Conservation (phyloP, 2,888 invertebrate species). For the Bimastos eiseni region DNA sequence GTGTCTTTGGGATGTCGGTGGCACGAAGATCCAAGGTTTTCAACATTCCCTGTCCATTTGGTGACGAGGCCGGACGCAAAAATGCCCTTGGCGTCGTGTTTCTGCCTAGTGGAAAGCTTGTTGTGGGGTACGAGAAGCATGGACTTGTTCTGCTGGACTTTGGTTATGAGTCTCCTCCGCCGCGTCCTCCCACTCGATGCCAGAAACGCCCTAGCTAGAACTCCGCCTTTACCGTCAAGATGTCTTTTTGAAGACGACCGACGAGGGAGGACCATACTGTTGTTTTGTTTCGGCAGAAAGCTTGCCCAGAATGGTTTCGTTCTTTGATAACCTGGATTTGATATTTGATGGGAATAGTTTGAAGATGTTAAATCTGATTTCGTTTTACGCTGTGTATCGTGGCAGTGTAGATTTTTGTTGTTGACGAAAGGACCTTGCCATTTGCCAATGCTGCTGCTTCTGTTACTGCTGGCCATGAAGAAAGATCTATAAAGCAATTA, state of each 20-base stretch:
- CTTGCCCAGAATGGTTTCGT: neutral
- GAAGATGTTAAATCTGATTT: neutral
- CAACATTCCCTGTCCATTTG: conserved; percentile 44
- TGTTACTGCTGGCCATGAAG: neutral
- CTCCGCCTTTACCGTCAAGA: neutral
- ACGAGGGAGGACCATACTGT: neutral
- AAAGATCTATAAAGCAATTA: neutral
- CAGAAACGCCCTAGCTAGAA: conserved; percentile 30
- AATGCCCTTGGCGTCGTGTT: conserved; percentile 32
- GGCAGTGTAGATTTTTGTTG: neutral
- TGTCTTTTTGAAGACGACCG: neutral
- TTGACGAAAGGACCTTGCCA: neutral
- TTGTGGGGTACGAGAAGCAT: conserved; percentile 37
- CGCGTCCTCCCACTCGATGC: conserved; percentile 41
- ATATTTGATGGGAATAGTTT: neutral
- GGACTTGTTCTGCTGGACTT: conserved; percentile 43
- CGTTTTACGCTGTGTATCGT: neutral
- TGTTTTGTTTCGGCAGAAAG: neutral
- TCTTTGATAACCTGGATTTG: neutral
- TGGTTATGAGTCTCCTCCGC: conserved; percentile 39
- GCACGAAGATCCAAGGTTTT: conserved; percentile 40
- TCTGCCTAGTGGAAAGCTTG: conserved; percentile 37
- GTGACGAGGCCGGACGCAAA: conserved; percentile 24
- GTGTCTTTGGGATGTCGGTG: conserved; percentile 45
- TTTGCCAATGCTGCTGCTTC: neutral